Evolutionary conservation across 1,140 invertebrate genomes (phyloP).

Genomic region (Delia radicum): DNA sequence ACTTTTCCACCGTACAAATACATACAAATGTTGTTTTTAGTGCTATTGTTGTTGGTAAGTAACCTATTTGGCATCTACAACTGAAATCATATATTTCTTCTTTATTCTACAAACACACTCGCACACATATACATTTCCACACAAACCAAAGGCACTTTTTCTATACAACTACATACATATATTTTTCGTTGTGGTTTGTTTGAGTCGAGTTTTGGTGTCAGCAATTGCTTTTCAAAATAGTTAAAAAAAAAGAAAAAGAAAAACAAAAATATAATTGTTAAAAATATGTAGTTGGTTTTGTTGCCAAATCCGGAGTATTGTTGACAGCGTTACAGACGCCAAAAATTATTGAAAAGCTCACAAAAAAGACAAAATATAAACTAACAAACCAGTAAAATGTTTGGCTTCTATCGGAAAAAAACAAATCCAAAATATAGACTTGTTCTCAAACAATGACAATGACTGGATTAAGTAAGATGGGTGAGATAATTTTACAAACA

Average conservation of each 20-base stretch:
- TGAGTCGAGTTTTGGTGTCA: constrained; percentile 20
- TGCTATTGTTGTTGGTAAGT: constrained; percentile 3
- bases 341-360: constrained; percentile 22
- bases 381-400: constrained; percentile 22
- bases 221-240: constrained; percentile 14
- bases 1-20: not conserved
- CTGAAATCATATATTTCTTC: constrained; percentile 6
- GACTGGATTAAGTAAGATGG: constrained; percentile 21
- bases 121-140: not conserved
- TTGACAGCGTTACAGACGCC: constrained; percentile 20
- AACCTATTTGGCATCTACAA: constrained; percentile 15
- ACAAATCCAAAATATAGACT: not conserved
- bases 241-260: not conserved
- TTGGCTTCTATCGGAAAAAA: constrained; percentile 10
- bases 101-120: not conserved
- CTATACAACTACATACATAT: not conserved
- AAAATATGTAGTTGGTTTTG: constrained; percentile 19
- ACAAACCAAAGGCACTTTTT: not conserved
- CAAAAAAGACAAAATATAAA: constrained; percentile 7
- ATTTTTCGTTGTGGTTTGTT: constrained; percentile 19
- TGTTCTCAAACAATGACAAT: constrained; percentile 20
- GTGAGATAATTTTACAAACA: constrained; percentile 22
- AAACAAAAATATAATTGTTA: constrained; percentile 2
- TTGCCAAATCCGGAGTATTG: constrained; percentile 23
- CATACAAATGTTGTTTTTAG: not conserved